Evolutionary conservation across 2,888 invertebrate species (phyloP).

Genomic region (Subacronicta megacephala): DNA sequence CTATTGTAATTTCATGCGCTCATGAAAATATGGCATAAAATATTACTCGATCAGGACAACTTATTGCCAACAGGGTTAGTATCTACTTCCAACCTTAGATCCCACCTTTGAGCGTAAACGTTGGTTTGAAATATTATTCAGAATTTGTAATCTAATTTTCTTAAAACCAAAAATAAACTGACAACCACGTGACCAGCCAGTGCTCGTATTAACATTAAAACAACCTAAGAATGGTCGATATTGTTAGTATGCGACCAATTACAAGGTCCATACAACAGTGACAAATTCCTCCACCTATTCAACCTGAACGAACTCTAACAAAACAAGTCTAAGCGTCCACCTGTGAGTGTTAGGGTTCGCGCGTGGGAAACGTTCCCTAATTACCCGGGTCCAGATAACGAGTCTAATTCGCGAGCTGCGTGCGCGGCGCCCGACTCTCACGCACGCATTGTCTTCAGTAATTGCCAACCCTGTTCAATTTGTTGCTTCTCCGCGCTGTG

Average conservation of each 20-base stretch:
- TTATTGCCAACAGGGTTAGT: neutral
- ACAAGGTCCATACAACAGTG: constrained; percentile 13
- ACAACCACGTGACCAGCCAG: no score
- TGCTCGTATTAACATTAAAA: no score
- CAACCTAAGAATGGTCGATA: neutral
- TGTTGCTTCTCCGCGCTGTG: constrained; percentile 86
- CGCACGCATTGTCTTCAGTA: constrained; percentile 89
- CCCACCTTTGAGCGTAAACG: neutral
- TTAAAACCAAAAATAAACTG: neutral
- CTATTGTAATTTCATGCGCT: constrained; percentile 57
- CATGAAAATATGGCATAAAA: constrained; percentile 43
- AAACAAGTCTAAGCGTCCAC: constrained; percentile 58
- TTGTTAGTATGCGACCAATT: neutral
- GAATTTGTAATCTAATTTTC: neutral
- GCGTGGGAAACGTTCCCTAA: constrained; percentile 87
- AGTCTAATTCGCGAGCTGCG: constrained; percentile 88
- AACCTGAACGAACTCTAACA: constrained; percentile 36
- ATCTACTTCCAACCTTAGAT: neutral
- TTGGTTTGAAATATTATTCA: neutral
- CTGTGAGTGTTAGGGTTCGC: constrained; percentile 67
- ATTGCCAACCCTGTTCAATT: constrained; percentile 89
- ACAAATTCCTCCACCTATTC: constrained; percentile 31
- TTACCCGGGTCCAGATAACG: constrained; percentile 85
- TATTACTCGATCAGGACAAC: constrained; percentile 1
- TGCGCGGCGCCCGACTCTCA: constrained; percentile 85